Percentiles rank a stretch among this genome's conserved stretches.
These are phyloP conservation scores for Aplochiton taeniatus DNA, from an alignment of 2,797 vertebrate genomes.

Conservation along the genomic window DNA sequence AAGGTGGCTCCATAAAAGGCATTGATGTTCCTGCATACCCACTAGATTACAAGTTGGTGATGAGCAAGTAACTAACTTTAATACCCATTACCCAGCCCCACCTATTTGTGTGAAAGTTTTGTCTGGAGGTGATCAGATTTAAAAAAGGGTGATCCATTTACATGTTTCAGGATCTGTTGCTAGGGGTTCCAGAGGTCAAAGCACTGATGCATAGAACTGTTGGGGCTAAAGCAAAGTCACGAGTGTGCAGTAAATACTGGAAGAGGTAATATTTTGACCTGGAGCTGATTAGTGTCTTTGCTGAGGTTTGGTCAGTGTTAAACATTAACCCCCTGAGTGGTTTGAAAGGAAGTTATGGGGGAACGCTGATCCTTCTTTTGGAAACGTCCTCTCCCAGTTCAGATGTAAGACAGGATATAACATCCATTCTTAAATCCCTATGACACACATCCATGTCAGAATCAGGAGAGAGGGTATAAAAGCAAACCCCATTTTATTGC, in stretches of 20 bases:
- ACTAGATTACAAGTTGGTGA: too few relatives aligned
- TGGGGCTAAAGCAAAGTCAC: slow-evolving; percentile 61
- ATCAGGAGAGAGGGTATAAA: background rate
- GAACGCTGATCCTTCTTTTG: slow-evolving; percentile 34
- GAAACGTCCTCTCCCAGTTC: slow-evolving; percentile 7
- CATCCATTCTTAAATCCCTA: slow-evolving; percentile 5
- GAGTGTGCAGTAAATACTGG: slow-evolving; percentile 72
- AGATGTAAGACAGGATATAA: background rate
- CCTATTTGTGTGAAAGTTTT: too few relatives aligned
- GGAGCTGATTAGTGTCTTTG: slow-evolving; percentile 54
- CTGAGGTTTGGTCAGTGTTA: slow-evolving; percentile 67
- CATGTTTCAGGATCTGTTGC: slow-evolving; percentile 29
- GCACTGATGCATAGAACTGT: slow-evolving; percentile 51
- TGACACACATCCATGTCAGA: slow-evolving; percentile 7
- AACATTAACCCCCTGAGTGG: slow-evolving; percentile 64
- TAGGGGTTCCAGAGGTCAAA: slow-evolving; percentile 55
- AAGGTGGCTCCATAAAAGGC: too few relatives aligned
- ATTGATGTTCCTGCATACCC: too few relatives aligned
- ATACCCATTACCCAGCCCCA: too few relatives aligned
- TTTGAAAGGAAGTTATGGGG: slow-evolving; percentile 51
- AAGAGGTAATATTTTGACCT: slow-evolving; percentile 65
- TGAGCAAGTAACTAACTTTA: too few relatives aligned
- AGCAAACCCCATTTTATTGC: background rate
- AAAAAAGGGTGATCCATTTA: too few relatives aligned
- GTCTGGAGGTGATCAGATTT: too few relatives aligned